phyloP scores from a whole-genome alignment of 2,797 vertebrate genomes.

The Mergus octosetaceus region DNA sequence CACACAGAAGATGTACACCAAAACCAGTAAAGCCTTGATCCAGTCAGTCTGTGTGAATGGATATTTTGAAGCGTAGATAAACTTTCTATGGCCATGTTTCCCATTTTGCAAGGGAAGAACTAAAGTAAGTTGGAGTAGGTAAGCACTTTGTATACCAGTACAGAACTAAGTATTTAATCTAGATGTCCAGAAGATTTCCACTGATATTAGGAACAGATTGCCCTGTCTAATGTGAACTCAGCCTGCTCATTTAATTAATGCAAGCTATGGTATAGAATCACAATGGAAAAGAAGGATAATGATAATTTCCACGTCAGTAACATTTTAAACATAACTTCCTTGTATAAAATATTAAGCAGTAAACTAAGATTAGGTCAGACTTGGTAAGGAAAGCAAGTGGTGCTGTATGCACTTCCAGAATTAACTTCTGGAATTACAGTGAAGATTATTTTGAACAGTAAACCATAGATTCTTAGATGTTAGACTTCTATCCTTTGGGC shows the following conservation, averaged over 20 bases:
- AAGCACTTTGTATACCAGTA: background rate
- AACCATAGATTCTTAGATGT: background rate
- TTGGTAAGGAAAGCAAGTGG: background rate
- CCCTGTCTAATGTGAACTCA: background rate
- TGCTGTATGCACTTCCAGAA: background rate
- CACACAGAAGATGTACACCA: accelerated
- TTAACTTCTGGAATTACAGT: background rate
- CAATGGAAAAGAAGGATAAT: background rate
- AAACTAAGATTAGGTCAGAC: background rate
- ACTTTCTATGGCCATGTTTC: background rate
- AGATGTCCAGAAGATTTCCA: background rate
- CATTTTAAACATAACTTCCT: background rate
- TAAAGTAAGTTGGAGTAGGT: background rate
- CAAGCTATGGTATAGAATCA: background rate
- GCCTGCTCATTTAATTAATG: background rate
- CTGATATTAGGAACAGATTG: background rate
- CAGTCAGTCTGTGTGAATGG: background rate
- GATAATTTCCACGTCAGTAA: background rate
- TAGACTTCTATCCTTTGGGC: background rate
- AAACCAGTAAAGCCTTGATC: background rate
- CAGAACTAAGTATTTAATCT: background rate
- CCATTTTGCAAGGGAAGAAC: background rate
- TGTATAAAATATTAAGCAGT: background rate
- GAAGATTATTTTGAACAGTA: background rate
- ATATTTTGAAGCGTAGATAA: background rate